Conservation (phyloP, 2,888 invertebrate species). For the Ectemnius continuus region DNA sequence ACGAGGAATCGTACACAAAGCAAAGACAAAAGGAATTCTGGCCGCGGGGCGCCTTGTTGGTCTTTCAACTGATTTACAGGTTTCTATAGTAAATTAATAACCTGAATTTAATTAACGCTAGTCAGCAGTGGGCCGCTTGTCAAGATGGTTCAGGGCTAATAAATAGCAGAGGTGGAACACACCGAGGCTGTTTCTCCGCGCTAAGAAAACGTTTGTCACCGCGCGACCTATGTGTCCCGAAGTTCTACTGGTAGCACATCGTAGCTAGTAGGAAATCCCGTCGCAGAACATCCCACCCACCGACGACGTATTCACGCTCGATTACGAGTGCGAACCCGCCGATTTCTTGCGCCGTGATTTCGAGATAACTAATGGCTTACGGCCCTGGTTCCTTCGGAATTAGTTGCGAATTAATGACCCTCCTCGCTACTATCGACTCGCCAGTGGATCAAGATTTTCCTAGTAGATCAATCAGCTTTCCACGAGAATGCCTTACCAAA, state of each 20-base stretch:
- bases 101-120: constrained; percentile 60
- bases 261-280: too few species aligned
- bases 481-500: too few species aligned
- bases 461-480: too few species aligned
- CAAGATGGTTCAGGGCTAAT: constrained; percentile 55
- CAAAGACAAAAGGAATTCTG: too few species aligned
- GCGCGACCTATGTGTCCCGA: constrained; percentile 50
- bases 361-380: constrained; percentile 27
- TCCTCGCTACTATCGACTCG: neutral
- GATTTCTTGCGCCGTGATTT: constrained; percentile 33
- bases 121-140: constrained; percentile 55
- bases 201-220: constrained; percentile 52
- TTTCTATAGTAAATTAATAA: constrained; percentile 59
- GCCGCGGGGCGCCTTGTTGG: constrained; percentile 16
- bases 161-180: constrained; percentile 49
- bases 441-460: neutral
- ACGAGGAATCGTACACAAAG: too few species aligned
- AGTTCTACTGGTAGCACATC: constrained; percentile 24
- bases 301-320: constrained; percentile 31
- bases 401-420: neutral
- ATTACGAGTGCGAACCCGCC: constrained; percentile 5
- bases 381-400: neutral
- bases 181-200: constrained; percentile 35
- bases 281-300: constrained; percentile 6
- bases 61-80: constrained; percentile 55